phyloP scores from a whole-genome alignment of 2,888 invertebrate species.

The Lasioglossum malachurum region DNA sequence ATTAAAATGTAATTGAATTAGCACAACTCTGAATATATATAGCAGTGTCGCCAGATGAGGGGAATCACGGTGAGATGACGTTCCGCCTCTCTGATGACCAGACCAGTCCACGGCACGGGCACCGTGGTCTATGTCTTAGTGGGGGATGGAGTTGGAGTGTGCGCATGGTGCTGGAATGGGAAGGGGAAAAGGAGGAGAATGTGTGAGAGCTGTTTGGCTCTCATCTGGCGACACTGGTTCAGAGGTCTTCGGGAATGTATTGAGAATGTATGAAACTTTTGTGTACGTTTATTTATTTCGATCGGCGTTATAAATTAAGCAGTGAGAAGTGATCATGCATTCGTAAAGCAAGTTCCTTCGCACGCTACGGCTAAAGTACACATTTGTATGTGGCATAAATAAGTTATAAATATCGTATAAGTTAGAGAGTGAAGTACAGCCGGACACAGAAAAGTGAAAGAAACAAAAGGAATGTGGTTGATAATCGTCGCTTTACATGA shows the following conservation, averaged over 20 bases:
- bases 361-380: not conserved
- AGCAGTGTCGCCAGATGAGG: too few species aligned
- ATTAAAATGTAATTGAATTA: too few species aligned
- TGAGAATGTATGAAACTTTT: not conserved
- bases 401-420: not conserved
- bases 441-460: not conserved
- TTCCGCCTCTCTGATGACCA: too few species aligned
- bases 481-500: not conserved
- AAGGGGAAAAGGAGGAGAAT: too few species aligned
- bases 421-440: not conserved
- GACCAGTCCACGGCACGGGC: too few species aligned
- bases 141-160: too few species aligned
- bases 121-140: too few species aligned
- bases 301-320: not conserved
- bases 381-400: constrained; percentile 14
- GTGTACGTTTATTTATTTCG: not conserved
- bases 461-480: not conserved
- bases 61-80: too few species aligned
- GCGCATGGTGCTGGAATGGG: too few species aligned
- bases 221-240: too few species aligned
- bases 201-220: too few species aligned
- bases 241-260: not conserved
- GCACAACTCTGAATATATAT: too few species aligned
- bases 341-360: not conserved
- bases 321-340: not conserved